Evolutionary conservation across 2,113 vertebrate genomes (phyloP).

Genomic region (Ascaphus truei): DNA sequence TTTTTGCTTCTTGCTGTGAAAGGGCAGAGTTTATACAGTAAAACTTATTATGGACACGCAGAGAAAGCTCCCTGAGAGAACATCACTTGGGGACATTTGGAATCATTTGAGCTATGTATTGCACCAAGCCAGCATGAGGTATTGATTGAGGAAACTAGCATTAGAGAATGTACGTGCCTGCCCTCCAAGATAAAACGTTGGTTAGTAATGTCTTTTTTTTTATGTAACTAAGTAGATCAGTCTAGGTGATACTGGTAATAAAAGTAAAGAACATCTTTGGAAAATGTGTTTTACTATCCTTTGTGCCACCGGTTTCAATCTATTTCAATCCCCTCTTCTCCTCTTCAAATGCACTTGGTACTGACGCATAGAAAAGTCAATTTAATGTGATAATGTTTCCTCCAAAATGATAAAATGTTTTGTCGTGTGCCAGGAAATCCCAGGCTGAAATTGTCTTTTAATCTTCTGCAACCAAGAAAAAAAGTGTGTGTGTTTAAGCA

Average conservation of each 20-base stretch:
- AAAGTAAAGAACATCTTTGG: not conserved
- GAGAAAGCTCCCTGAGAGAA: not conserved
- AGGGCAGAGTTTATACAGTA: too few relatives aligned
- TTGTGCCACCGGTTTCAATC: slow-evolving; percentile 10
- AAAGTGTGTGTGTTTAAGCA: slow-evolving; percentile 35
- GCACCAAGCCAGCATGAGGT: not conserved
- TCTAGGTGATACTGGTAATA: too few relatives aligned
- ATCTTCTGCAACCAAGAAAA: slow-evolving; percentile 32
- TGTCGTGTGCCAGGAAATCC: slow-evolving; percentile 36
- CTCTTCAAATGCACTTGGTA: slow-evolving; percentile 32
- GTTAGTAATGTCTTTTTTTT: slow-evolving; percentile 30
- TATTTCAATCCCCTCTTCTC: not conserved
- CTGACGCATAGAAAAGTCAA: slow-evolving; percentile 39
- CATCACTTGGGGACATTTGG: not conserved
- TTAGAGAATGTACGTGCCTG: slow-evolving; percentile 21
- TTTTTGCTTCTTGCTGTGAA: too few relatives aligned
- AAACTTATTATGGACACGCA: not conserved
- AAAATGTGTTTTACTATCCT: not conserved
- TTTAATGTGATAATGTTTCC: slow-evolving; percentile 47
- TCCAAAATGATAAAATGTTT: slow-evolving; percentile 42
- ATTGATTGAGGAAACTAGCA: slow-evolving; percentile 24
- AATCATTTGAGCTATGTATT: slow-evolving; percentile 24
- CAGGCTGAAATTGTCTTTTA: slow-evolving; percentile 38
- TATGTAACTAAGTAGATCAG: too few relatives aligned
- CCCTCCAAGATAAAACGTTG: slow-evolving; percentile 4